Percentiles rank a stretch among this genome's conserved stretches.
These are phyloP conservation scores for Mugil cephalus DNA, from an alignment of 2,113 vertebrate species.

Conservation along the genomic window DNA sequence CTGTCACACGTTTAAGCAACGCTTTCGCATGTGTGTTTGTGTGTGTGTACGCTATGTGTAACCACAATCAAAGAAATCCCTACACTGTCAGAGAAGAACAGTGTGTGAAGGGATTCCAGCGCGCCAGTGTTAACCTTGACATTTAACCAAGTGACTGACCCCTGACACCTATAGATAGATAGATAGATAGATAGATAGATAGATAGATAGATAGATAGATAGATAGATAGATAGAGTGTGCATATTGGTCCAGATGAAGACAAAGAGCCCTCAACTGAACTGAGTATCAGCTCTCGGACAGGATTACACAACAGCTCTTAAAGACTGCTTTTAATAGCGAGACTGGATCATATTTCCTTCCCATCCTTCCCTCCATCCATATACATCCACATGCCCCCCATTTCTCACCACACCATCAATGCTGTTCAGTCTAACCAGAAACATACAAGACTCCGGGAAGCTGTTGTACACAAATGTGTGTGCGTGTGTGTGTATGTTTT, in stretches of 20 bases:
- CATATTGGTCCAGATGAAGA: constrained; percentile 63
- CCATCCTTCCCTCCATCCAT: constrained; percentile 42
- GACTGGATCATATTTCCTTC: constrained; percentile 70
- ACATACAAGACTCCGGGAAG: constrained; percentile 30
- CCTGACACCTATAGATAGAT: constrained; percentile 32
- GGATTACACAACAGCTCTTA: constrained; percentile 79
- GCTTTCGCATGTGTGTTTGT: not conserved
- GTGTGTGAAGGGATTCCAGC: constrained; percentile 39
- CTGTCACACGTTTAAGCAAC: constrained; percentile 35
- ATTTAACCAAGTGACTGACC: no score
- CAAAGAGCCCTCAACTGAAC: constrained; percentile 64
- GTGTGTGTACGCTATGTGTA: not conserved
- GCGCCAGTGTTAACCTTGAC: not conserved
- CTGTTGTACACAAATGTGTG: not conserved
- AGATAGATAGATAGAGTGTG: no score
- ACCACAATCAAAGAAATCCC: constrained; percentile 47
- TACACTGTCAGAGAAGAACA: constrained; percentile 25
- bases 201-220: no score
- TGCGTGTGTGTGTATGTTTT: constrained; percentile 2
- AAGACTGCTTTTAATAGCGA: constrained; percentile 75
- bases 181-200: no score
- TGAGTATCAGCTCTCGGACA: constrained; percentile 72
- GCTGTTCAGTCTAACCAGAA: constrained; percentile 22
- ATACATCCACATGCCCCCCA: not conserved
- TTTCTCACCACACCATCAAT: not conserved